These are phyloP conservation scores for Muntiacus reevesi DNA, from an alignment of 2,113 vertebrate species.

Conservation along the genomic window DNA sequence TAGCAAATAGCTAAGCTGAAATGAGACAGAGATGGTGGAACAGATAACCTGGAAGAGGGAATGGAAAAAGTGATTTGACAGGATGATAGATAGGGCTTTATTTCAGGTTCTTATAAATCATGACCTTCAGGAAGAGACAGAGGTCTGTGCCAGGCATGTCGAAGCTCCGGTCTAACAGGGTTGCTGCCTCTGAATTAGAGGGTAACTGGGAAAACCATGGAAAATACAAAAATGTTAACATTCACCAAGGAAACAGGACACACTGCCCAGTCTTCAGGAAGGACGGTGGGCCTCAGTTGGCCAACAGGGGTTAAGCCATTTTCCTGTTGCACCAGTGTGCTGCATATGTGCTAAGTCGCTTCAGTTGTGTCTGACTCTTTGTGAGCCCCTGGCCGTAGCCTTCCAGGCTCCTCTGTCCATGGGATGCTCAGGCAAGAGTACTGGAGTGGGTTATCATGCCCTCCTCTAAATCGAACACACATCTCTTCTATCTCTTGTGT, in stretches of 20 bases:
- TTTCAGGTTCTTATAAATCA: not conserved
- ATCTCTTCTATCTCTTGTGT: not conserved
- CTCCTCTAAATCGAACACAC: not conserved
- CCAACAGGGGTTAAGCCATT: not conserved
- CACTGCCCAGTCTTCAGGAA: not conserved
- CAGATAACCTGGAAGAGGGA: not conserved
- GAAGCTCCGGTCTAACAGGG: not conserved
- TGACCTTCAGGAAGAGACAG: not conserved
- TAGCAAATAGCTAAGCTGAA: not conserved
- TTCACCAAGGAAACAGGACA: not conserved
- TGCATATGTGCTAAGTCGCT: not conserved
- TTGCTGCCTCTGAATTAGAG: not conserved
- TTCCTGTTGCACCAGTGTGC: not conserved
- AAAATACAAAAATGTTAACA: not conserved
- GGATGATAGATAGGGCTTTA: not conserved
- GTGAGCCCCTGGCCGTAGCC: not conserved
- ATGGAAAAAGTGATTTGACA: constrained; percentile 26
- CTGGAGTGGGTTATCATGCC: not conserved
- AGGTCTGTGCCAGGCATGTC: not conserved
- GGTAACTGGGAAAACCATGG: not conserved
- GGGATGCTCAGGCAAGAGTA: not conserved
- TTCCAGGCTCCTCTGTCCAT: not conserved
- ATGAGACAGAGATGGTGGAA: not conserved
- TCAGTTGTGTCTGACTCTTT: not conserved
- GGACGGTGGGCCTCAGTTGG: not conserved